Evolutionary conservation across 1,140 invertebrate genomes (phyloP).

Genomic region (Drosophila jambulina): DNA sequence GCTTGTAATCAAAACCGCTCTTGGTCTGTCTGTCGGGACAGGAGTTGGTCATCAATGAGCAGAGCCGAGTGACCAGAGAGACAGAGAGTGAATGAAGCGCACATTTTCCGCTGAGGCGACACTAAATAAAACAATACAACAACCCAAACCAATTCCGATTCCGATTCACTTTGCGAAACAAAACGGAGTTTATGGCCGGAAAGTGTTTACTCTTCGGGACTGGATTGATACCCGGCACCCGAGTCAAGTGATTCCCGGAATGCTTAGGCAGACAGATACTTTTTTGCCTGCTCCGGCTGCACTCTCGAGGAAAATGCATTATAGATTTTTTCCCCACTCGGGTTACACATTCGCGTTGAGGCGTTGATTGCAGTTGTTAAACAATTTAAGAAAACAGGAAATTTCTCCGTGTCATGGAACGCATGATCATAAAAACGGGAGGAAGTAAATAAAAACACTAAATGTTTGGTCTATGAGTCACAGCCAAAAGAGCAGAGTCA

Average conservation of each 20-base stretch:
- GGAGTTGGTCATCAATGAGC: constrained; percentile 61
- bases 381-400: constrained; percentile 38
- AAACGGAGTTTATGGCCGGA: constrained; percentile 53
- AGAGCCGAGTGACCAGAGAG: constrained; percentile 7
- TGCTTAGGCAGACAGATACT: constrained; percentile 37
- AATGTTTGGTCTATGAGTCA: constrained; percentile 37
- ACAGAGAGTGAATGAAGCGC: constrained; percentile 28
- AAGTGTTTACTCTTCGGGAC: constrained; percentile 51
- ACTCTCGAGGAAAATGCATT: constrained; percentile 3
- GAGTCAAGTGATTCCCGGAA: constrained; percentile 72
- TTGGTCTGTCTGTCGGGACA: neutral
- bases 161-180: constrained; percentile 41
- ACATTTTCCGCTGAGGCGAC: constrained; percentile 60
- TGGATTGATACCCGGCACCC: constrained; percentile 22
- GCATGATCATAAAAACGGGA: constrained; percentile 22
- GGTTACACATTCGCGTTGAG: constrained; percentile 24
- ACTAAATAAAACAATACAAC: constrained; percentile 25
- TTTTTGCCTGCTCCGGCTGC: constrained; percentile 26
- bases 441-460: constrained; percentile 3
- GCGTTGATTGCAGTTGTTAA: constrained; percentile 59
- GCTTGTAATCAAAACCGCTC: constrained; percentile 65
- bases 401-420: constrained; percentile 37
- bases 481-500: constrained; percentile 12
- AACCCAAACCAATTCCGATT: constrained; percentile 69
- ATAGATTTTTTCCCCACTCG: constrained; percentile 27